Evolutionary conservation across 2,888 invertebrate species (phyloP).

Genomic region (Himalopsyche anomala): DNA sequence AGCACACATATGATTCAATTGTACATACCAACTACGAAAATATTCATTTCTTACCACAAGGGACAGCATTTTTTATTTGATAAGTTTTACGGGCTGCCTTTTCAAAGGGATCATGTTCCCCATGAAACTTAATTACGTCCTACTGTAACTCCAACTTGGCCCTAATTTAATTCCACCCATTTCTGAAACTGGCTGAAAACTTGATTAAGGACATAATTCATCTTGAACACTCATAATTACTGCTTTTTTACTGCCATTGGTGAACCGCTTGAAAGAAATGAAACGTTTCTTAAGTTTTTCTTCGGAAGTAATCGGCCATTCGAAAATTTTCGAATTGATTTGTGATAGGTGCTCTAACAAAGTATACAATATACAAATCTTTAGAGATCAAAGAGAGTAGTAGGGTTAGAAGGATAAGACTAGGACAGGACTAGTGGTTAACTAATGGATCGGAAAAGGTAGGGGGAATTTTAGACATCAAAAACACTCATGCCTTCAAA

Average conservation of each 20-base stretch:
- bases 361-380: too few relatives aligned
- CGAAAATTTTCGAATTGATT: background rate
- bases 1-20: too few relatives aligned
- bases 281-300: background rate
- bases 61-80: constrained; percentile 13
- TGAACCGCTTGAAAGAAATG: background rate
- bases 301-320: background rate
- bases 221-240: constrained; percentile 51
- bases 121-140: constrained; percentile 10
- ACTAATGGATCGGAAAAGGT: too few relatives aligned
- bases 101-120: constrained; percentile 16
- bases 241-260: constrained; percentile 18
- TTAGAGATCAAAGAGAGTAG: too few relatives aligned
- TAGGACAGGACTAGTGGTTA: too few relatives aligned
- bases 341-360: background rate
- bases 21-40: too few relatives aligned
- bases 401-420: too few relatives aligned
- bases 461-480: too few relatives aligned
- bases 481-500: too few relatives aligned
- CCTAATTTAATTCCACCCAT: constrained; percentile 59
- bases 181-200: constrained; percentile 51
- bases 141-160: background rate
- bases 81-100: background rate
- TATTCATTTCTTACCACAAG: background rate
- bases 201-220: constrained; percentile 61